These are phyloP conservation scores for Antigone vipio DNA, from an alignment of 2,113 vertebrate genomes.

Conservation along the genomic window DNA sequence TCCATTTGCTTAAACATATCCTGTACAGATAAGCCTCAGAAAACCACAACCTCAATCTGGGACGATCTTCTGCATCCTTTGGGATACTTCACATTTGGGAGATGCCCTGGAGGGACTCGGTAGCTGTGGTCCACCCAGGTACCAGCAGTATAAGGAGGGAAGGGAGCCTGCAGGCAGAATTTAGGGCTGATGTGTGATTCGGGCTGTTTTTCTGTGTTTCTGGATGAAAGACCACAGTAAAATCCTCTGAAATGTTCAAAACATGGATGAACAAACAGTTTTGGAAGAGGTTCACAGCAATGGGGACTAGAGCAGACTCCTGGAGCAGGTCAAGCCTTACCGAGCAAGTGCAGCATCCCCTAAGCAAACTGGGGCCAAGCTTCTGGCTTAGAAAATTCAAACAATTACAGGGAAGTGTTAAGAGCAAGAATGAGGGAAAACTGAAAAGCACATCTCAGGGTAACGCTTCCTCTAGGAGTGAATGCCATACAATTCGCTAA, in stretches of 20 bases:
- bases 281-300: background rate
- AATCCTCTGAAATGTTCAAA: background rate
- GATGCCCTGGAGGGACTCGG: fast-evolving
- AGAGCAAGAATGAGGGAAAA: background rate
- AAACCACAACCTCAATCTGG: background rate
- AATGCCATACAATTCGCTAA: background rate
- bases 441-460: background rate
- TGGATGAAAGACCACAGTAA: background rate
- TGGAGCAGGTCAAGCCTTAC: background rate
- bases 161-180: background rate
- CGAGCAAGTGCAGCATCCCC: background rate
- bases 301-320: background rate
- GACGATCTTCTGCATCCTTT: background rate
- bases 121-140: background rate
- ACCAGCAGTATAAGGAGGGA: background rate
- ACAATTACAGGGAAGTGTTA: background rate
- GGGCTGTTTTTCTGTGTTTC: background rate
- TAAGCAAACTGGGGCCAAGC: background rate
- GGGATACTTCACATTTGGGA: background rate
- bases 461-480: background rate
- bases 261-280: background rate
- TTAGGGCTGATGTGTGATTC: background rate
- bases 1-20: constrained; percentile 32
- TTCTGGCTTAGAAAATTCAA: background rate
- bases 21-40: background rate